Evolutionary conservation across 2,888 invertebrate genomes (phyloP), one percentile per base, ranked within the genome.

Genomic region (Meta bourneti): DNA sequence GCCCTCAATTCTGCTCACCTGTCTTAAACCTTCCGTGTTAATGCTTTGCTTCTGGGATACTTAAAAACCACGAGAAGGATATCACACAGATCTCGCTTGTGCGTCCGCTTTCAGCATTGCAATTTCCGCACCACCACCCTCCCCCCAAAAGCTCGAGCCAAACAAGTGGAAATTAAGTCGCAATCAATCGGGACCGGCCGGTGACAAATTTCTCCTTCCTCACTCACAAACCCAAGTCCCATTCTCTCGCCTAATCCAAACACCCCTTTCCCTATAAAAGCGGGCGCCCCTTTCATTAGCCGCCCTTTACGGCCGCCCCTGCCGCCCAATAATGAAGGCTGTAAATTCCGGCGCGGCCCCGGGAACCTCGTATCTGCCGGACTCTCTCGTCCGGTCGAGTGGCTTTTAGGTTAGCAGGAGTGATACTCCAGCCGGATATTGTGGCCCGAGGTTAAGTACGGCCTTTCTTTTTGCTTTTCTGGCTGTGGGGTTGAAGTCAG

Each of bases 341-440:
- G 87, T 91, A 91, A 91, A 91, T 87, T 82, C 86, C 48, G 80
- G 49, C 80, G 34, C 34, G 75, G 52, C 61, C 77, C 61, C 72
- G 71, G 61, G 80, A 87, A 48, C 80, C 88, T 72, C 78, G 82
- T 83, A 71, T 83, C 77, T 77, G 78, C 78, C 75, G 86, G 87
- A 87, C 87, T 75, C 75, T 77, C 77, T 78, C 61, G 91, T 82
- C 82, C 91, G 91, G 87, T 91, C 91, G 91, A 91, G 87, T 91
- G 91, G 91, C 82, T 87, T 91, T 91, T 87, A 91, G 82, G 81
- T 54, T 20, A 79, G 80, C 19, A 87, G 86, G 77, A 78, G 81
- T 51, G 72, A 79, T 69, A 79, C 83, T 84, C 86, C 90, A 81
- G 86, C 81, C 86, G 86, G 90, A 85, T 90, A 90, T 90, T 90